phyloP scores from a whole-genome alignment of 2,113 vertebrate genomes.

The Cyanoramphus novaezelandiae region DNA sequence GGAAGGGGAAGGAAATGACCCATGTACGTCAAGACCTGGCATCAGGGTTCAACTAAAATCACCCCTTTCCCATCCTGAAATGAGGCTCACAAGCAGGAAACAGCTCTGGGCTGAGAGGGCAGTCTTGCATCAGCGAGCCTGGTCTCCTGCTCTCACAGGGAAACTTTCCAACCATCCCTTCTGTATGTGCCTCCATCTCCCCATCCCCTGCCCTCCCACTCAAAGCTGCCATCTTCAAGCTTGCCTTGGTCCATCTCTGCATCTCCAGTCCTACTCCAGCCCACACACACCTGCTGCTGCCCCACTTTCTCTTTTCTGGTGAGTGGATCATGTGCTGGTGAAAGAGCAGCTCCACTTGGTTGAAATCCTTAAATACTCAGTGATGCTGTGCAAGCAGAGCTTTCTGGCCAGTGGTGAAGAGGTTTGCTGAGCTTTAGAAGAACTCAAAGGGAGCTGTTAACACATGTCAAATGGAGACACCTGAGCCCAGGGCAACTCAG shows the following conservation, averaged over 20 bases:
- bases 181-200: slow-evolving; percentile 40
- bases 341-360: slow-evolving; percentile 3
- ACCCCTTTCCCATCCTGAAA: background rate
- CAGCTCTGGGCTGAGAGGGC: background rate
- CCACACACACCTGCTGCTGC: slow-evolving; percentile 69
- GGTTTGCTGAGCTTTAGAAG: background rate
- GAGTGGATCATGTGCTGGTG: slow-evolving; percentile 31
- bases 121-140: background rate
- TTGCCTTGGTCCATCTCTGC: slow-evolving; percentile 31
- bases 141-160: background rate
- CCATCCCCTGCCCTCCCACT: slow-evolving; percentile 53
- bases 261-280: slow-evolving; percentile 48
- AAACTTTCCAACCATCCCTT: background rate
- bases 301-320: slow-evolving; percentile 48
- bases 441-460: background rate
- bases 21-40: background rate
- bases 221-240: slow-evolving; percentile 61
- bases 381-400: background rate
- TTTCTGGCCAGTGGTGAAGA: background rate
- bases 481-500: background rate
- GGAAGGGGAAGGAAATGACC: background rate
- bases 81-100: background rate
- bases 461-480: fast-evolving
- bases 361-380: background rate
- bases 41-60: background rate